A percentile compares a stretch with the other conserved stretches of the same genome.
These are phyloP conservation scores for Gerris lacustris DNA, from an alignment of 2,888 invertebrate genomes.

Conservation along the genomic window DNA sequence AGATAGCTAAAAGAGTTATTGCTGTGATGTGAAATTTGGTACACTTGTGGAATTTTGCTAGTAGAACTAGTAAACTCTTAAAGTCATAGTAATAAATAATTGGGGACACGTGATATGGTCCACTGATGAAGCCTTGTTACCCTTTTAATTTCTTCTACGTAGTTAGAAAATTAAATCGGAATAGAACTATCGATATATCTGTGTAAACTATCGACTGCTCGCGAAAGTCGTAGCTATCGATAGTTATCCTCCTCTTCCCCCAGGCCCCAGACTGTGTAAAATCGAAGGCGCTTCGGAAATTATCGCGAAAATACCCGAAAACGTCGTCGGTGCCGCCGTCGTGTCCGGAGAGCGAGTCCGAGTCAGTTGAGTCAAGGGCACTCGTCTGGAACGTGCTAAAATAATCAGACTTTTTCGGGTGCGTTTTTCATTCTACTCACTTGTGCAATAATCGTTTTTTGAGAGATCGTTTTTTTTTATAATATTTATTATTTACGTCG, in stretches of 20 bases:
- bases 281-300: neutral
- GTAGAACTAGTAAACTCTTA: too few species aligned
- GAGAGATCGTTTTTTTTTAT: neutral
- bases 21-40: too few species aligned
- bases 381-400: neutral
- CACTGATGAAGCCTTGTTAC: too few species aligned
- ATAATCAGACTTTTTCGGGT: neutral
- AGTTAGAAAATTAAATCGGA: too few species aligned
- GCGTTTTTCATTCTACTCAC: neutral
- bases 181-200: too few species aligned
- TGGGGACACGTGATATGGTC: too few species aligned
- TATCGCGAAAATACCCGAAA: constrained; percentile 1
- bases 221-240: too few species aligned
- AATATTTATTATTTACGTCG: neutral
- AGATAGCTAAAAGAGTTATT: too few species aligned
- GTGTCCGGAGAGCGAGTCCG: neutral
- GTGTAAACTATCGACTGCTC: too few species aligned
- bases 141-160: too few species aligned
- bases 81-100: too few species aligned
- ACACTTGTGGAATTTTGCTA: too few species aligned
- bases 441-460: neutral
- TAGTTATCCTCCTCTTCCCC: neutral
- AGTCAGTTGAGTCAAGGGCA: neutral
- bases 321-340: neutral
- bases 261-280: neutral